These are phyloP conservation scores for Dryobotodes eremita DNA, from an alignment of 2,888 invertebrate genomes.

Conservation along the genomic window DNA sequence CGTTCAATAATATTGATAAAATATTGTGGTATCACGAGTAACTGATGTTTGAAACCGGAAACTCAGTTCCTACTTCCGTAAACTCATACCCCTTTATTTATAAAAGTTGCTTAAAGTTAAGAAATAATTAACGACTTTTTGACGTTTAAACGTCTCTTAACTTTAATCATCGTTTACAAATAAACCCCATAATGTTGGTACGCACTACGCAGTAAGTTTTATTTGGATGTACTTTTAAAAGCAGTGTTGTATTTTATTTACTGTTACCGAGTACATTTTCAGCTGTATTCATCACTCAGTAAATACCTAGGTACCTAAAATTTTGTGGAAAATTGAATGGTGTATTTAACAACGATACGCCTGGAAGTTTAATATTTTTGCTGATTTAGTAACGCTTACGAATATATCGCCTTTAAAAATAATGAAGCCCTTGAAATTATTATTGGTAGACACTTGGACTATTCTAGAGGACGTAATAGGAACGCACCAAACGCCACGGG, in stretches of 20 bases:
- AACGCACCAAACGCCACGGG: constrained; percentile 15
- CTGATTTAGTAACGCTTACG: neutral
- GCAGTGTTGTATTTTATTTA: neutral
- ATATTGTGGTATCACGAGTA: neutral
- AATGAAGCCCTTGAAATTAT: neutral
- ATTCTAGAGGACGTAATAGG: constrained; percentile 24
- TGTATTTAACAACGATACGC: neutral
- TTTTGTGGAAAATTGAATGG: neutral
- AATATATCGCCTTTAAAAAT: neutral
- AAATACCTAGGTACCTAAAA: neutral
- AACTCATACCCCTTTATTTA: too few relatives aligned
- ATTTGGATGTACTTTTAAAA: neutral
- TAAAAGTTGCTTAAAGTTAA: too few relatives aligned
- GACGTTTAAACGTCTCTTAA: too few relatives aligned
- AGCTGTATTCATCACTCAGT: neutral
- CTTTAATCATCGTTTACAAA: too few relatives aligned
- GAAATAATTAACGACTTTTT: too few relatives aligned
- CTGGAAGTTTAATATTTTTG: neutral
- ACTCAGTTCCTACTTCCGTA: neutral
- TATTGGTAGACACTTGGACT: neutral
- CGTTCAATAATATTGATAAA: neutral
- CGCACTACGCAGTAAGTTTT: neutral
- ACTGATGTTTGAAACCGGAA: neutral
- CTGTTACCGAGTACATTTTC: neutral
- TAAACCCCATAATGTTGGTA: neutral